Conservation (phyloP, 2,888 invertebrate species). For the Balanococcus diminutus region DNA sequence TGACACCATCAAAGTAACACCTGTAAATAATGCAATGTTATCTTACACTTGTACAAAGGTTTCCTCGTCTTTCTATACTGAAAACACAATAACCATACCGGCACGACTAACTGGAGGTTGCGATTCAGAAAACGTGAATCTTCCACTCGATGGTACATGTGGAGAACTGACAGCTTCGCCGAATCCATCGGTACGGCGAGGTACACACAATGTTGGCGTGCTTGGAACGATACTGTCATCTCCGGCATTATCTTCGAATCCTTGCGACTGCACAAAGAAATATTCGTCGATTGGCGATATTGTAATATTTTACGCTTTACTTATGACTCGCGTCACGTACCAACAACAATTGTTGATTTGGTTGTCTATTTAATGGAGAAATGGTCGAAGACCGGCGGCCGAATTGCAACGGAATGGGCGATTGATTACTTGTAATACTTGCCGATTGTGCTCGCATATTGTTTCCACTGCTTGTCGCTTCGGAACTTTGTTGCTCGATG, state of each 20-base stretch:
- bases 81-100: not conserved
- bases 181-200: conserved; percentile 82
- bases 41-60: not conserved
- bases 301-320: conserved; percentile 63
- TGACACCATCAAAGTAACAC: conserved; percentile 65
- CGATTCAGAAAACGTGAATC: conserved; percentile 66
- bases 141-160: conserved; percentile 68
- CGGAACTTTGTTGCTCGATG: conserved; percentile 55
- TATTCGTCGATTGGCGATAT: not conserved
- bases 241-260: conserved; percentile 71
- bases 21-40: conserved; percentile 57
- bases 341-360: conserved; percentile 63
- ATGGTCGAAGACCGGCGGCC: conserved; percentile 60
- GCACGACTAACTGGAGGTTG: conserved; percentile 27
- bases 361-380: conserved; percentile 65
- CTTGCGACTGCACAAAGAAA: conserved; percentile 62
- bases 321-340: conserved; percentile 58
- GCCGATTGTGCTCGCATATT: conserved; percentile 55
- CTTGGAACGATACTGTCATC: conserved; percentile 87
- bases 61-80: not conserved
- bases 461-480: conserved; percentile 57
- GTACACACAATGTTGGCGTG: conserved; percentile 84
- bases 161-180: conserved; percentile 93
- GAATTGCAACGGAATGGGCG: conserved; percentile 46
- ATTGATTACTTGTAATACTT: conserved; percentile 56